Conservation (phyloP, 2,888 invertebrate species). For the Dyspetes luteomarginatus region DNA sequence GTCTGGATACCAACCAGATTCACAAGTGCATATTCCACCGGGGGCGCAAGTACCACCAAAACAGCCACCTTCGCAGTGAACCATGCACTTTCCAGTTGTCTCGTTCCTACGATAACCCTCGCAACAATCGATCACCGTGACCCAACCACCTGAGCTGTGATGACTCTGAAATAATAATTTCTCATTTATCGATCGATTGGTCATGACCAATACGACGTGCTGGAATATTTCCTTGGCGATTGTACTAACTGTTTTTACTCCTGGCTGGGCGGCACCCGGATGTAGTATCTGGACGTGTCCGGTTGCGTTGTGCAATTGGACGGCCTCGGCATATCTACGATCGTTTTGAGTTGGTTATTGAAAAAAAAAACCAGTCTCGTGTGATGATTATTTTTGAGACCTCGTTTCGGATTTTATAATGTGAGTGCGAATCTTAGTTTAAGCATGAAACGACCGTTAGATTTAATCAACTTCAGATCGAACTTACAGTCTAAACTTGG, state of each 20-base stretch:
- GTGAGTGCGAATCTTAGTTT: too few species aligned
- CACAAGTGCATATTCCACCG: slow-evolving; percentile 87
- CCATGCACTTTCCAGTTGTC: slow-evolving; percentile 85
- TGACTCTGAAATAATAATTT: slow-evolving; percentile 36
- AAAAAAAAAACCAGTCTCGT: not conserved
- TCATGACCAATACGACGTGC: not conserved
- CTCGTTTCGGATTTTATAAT: too few species aligned
- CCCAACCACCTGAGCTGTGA: slow-evolving; percentile 67
- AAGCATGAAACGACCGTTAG: too few species aligned
- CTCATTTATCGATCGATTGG: not conserved
- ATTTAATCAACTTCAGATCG: too few species aligned
- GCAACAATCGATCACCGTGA: slow-evolving; percentile 86
- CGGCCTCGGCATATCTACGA: slow-evolving; percentile 70
- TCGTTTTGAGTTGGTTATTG: not conserved
- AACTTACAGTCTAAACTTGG: too few species aligned
- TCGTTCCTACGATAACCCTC: slow-evolving; percentile 88
- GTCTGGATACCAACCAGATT: slow-evolving; percentile 86
- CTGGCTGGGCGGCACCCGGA: slow-evolving; percentile 57
- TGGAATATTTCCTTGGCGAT: not conserved
- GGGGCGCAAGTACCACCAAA: slow-evolving; percentile 88
- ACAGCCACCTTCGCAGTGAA: slow-evolving; percentile 88
- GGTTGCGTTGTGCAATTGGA: slow-evolving; percentile 66
- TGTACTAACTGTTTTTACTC: slow-evolving; percentile 69
- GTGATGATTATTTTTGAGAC: too few species aligned
- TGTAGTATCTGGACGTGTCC: slow-evolving; percentile 66